Evolutionary conservation across 2,113 vertebrate species (phyloP).

Genomic region (Morone chrysops): DNA sequence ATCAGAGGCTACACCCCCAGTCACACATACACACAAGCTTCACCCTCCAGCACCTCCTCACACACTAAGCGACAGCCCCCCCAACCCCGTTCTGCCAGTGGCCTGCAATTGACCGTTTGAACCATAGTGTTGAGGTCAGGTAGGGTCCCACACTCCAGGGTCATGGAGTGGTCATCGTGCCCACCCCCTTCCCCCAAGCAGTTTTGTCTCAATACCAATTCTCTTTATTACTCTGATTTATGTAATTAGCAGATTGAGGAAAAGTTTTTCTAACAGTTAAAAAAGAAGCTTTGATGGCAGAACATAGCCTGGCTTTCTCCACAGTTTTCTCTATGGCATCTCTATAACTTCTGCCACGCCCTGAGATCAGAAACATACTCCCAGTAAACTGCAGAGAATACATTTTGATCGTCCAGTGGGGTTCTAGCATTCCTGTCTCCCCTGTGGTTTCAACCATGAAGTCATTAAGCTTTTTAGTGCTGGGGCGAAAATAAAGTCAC

Average conservation of each 20-base stretch:
- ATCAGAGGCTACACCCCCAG: conserved; percentile 74
- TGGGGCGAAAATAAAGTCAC: neutral
- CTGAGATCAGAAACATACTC: conserved; percentile 58
- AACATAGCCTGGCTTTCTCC: conserved; percentile 77
- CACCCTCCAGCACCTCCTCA: conserved; percentile 53
- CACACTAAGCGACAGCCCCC: conserved; percentile 20
- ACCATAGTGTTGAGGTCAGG: conserved; percentile 92
- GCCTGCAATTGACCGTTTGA: conserved; percentile 97
- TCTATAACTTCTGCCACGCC: conserved; percentile 62
- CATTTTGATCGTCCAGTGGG: conserved; percentile 87
- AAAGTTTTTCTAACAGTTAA: conserved; percentile 59
- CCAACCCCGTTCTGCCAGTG: conserved; percentile 78
- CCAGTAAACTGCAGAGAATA: conserved; percentile 86
- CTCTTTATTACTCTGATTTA: conserved; percentile 95
- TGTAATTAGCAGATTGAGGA: conserved; percentile 90
- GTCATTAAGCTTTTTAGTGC: conserved; percentile 82
- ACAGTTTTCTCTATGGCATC: conserved; percentile 70
- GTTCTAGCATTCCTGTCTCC: conserved; percentile 79
- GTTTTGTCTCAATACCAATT: conserved; percentile 84
- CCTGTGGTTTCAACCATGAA: conserved; percentile 86
- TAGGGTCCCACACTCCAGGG: conserved; percentile 90
- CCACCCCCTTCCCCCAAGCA: conserved; percentile 76
- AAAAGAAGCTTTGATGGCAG: conserved; percentile 79
- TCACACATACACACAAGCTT: conserved; percentile 53
- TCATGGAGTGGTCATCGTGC: conserved; percentile 91